Evolutionary conservation across 2,797 vertebrate genomes (phyloP).

Genomic region (Sebastes elongatus): DNA sequence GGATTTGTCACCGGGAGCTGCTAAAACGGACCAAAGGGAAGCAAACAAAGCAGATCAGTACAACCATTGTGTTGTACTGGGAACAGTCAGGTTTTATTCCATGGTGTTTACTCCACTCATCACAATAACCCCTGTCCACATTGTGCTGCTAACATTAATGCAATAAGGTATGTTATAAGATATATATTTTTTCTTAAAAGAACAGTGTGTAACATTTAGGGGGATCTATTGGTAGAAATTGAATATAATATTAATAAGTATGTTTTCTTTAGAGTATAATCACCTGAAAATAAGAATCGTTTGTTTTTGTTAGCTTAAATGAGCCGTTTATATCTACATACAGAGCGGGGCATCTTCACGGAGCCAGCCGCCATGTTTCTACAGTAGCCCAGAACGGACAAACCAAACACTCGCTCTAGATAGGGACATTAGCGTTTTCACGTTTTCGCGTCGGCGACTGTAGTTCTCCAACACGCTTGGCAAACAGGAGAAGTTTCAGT

Average conservation of each 20-base stretch:
- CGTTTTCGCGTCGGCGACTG: rapidly evolving
- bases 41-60: constrained; percentile 22
- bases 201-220: background rate
- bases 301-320: too few relatives aligned
- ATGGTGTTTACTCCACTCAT: background rate
- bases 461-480: too few relatives aligned
- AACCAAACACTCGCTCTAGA: too few relatives aligned
- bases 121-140: background rate
- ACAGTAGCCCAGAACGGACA: too few relatives aligned
- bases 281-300: too few relatives aligned
- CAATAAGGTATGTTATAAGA: background rate
- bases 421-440: too few relatives aligned
- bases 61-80: background rate
- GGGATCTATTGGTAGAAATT: background rate
- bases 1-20: constrained; percentile 6
- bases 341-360: too few relatives aligned
- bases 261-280: too few relatives aligned
- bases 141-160: background rate
- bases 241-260: too few relatives aligned
- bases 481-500: too few relatives aligned
- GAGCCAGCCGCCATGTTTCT: too few relatives aligned
- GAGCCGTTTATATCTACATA: too few relatives aligned
- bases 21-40: constrained; percentile 5
- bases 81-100: background rate
- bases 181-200: background rate